A percentile compares a stretch with the other conserved stretches of the same genome.
phyloP scores from a whole-genome alignment of 2,113 vertebrate species.

The Cavia porcellus region DNA sequence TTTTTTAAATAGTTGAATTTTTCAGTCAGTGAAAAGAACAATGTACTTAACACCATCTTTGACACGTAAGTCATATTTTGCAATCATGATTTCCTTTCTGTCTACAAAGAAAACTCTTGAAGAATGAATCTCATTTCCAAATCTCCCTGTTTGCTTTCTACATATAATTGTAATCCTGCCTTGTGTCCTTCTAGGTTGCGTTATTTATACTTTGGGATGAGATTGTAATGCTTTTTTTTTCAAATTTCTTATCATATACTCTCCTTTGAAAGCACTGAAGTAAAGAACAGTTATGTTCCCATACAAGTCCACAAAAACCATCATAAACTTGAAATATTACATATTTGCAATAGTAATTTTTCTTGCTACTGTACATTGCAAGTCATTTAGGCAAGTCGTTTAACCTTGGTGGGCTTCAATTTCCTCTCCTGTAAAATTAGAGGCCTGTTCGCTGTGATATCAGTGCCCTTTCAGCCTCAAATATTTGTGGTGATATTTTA shows the following conservation, averaged over 20 bases:
- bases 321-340: slow-evolving; percentile 61
- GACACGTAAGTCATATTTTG: not conserved
- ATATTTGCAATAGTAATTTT: slow-evolving; percentile 55
- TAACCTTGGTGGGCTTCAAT: slow-evolving; percentile 67
- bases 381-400: slow-evolving; percentile 61
- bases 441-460: not conserved
- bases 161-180: not conserved
- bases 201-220: not conserved
- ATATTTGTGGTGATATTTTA: not conserved
- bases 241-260: not conserved
- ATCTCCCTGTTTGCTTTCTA: not conserved
- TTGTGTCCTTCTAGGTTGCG: not conserved
- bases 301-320: not conserved
- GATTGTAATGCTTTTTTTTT: not conserved
- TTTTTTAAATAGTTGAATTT: not conserved
- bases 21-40: not conserved
- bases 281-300: slow-evolving; percentile 27
- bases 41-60: not conserved
- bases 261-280: slow-evolving; percentile 7
- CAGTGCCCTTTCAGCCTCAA: not conserved
- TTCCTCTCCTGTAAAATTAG: slow-evolving; percentile 64
- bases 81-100: not conserved
- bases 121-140: not conserved
- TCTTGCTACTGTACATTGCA: slow-evolving; percentile 45
- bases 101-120: not conserved